Base-by-base conservation (phyloP, 2,888 invertebrate species). In the Tetramorium bicarinatum region DNA sequence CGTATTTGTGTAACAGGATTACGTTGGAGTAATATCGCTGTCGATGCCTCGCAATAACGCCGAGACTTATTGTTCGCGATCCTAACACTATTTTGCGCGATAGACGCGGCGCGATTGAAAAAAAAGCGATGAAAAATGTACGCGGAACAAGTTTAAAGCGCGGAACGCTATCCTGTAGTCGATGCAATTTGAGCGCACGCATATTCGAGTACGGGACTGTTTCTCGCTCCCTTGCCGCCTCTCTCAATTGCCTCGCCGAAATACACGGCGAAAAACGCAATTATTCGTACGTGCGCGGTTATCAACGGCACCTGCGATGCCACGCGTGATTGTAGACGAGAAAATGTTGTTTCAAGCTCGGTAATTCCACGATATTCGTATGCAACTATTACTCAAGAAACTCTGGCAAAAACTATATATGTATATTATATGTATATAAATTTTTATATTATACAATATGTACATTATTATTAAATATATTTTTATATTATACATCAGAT, bases 91-190 rank as follows among this genome's bases (percentile, higher is more conserved):
- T 80, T 80, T 80, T 59, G 59, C 38, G 72, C 79, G 79, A 80
- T 71, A 71, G 79, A 80, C 71, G 34, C 11, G 79, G 34, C 56
- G 56, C 79, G 72, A 80, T 80, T 80, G 71, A 80, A 79, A 79
- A 67, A 80, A 80, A 80, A 80, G 47, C 59, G 79, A 80, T 80
- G 79, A 80, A 80, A 80, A 80, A 80, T 80, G 79, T 80, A 80
- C 71, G 72, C 38, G 79, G 71, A 80, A 80, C 79, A 80, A 80
- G 79, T 80, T 80, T 80, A 80, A 80, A 80, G 49, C 72, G 79
- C 38, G 72, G 25, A 80, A 61, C 79, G 72, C 79, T 80, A 71
- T 71, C 47, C 72, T 80, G 72, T 59, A 80, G 79, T 71, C 79
- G 59, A 80, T 80, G 72, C 79, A 80, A 80, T 80, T 80, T 80